Evolutionary conservation across 2,888 invertebrate genomes (phyloP), one percentile per base, ranked within the genome.

Genomic region (Oxyteleia sp.): DNA sequence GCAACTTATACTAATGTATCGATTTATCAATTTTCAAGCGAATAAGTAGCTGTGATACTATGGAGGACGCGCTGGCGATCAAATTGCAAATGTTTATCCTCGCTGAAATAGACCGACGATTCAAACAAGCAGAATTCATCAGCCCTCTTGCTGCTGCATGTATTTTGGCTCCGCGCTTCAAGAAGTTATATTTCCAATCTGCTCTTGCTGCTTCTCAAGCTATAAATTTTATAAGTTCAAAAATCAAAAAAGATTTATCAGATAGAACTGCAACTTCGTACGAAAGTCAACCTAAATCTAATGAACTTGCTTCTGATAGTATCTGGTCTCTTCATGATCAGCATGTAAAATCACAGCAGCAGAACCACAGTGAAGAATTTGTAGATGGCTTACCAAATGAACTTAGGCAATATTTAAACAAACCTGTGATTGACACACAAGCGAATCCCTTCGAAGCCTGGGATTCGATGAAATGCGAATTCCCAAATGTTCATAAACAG

Each of bases 101-200:
- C 7, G 4, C 15, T 10, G 71, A 71, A 23, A 4, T 71, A 3
- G 71, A 71, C 41, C 41, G 66, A 4, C 8, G 51, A 43, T 64
- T 49, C 41, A 5, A 41, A 8, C 5, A 32, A 2, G 23, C 16
- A 11, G 49, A 64, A 20, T 20, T 35, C 2, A 15, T 64, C 10
- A 32, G n/a, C 4, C 49, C 64, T 15, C 15, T 64, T 10, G 64
- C 64, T 8, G 38, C 49, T 5, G 41, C 66, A 5, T 20, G 11
- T 1, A 51, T 68, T 26, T 53, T 68, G 16, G 66, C 53, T 47
- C 66, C 66, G 0, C n/a, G 66, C n/a, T 68, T 68, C n/a, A 68
- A 68, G 41, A 68, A 53, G 11, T 0, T 53, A 1, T 26, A 68
- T 26, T 53, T 68, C 23, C 23, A 68, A 8, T 41, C 23, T 4